Base-by-base conservation (phyloP, 2,888 invertebrate genomes). In the Brachynemurus nebulosus region DNA sequence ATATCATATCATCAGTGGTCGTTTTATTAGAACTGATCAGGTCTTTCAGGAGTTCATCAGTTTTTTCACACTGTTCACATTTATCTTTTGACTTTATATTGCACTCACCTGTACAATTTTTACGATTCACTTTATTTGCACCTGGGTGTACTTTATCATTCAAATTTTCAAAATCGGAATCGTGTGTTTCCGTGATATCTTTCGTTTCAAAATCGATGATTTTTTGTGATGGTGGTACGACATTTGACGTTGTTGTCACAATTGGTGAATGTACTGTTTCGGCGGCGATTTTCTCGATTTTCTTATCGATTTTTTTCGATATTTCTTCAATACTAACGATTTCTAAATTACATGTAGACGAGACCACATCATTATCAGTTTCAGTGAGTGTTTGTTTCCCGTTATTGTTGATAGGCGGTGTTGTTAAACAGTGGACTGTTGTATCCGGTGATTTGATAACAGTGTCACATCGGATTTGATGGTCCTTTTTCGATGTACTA, bases 391-490 rank as follows among this genome's bases (percentile, higher is more conserved):
- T 18, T n/a, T n/a, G n/a, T n/a, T n/a, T n/a, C n/a, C n/a, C n/a
- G n/a, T n/a, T n/a, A n/a, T n/a, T n/a, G 20, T 37, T 18, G 9
- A 20, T 20, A 17, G 20, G n/a, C 3, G 30, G n/a, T 20, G 19
- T 19, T 16, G 12, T 8, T 37, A 37, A 12, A 20, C 12, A 20
- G 20, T 37, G n/a, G 5, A 18, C 37, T 37, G 30, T 30, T 4
- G 30, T 30, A 37, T 37, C 37, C 37, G 37, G 20, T n/a, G 37
- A 37, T 20, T 37, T 37, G 20, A 37, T 37, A 37, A 37, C 37
- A 4, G 37, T 19, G 12, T 37, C 37, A 19, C 36, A 19, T 12
- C 17, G 37, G 9, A 33, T 25, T 25, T 9, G 27, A 9, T 25
- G 16, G 5, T 33, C 16, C 33, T 8, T 6, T 9, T 33, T 33